Percentiles rank a stretch among this genome's conserved stretches.
Evolutionary conservation across 2,888 invertebrate genomes (phyloP).

Genomic region (Portevinia maculata): DNA sequence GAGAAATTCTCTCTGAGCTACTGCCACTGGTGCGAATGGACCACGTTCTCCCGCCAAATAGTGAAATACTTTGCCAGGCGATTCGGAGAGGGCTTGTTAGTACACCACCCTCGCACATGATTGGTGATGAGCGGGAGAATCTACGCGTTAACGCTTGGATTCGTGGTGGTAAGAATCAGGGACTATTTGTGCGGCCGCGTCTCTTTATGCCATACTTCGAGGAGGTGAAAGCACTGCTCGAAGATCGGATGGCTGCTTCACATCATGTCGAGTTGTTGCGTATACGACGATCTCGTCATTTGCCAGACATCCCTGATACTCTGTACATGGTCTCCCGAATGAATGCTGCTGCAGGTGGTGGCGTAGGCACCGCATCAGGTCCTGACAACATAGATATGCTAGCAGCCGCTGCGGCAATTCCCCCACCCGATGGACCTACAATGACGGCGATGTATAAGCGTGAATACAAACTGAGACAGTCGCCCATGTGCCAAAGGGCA

Average conservation of each 20-base stretch:
- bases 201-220: slow-evolving; percentile 97
- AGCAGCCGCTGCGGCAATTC: slow-evolving; percentile 86
- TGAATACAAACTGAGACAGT: slow-evolving; percentile 91
- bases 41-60: slow-evolving; percentile 93
- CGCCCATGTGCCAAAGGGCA: slow-evolving; percentile 91
- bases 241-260: slow-evolving; percentile 88
- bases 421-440: slow-evolving; percentile 90
- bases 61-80: slow-evolving; percentile 89
- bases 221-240: slow-evolving; percentile 93
- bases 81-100: slow-evolving; percentile 88
- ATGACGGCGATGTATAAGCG: slow-evolving; percentile 92
- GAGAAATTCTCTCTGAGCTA: slow-evolving; percentile 92
- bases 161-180: slow-evolving; percentile 87
- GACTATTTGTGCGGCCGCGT: slow-evolving; percentile 91
- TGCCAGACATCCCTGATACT: slow-evolving; percentile 95
- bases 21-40: slow-evolving; percentile 93
- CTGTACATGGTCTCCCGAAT: slow-evolving; percentile 90
- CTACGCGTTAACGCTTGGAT: slow-evolving; percentile 91
- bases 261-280: slow-evolving; percentile 90
- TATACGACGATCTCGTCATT: slow-evolving; percentile 88
- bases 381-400: slow-evolving; percentile 86
- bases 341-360: slow-evolving; percentile 79
- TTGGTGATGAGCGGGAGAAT: slow-evolving; percentile 88
- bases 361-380: slow-evolving; percentile 76
- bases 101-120: slow-evolving; percentile 93